A percentile compares a stretch with the other conserved stretches of the same genome.
Evolutionary conservation across 2,888 invertebrate species (phyloP).

Genomic region (Argyresthia goedartella): DNA sequence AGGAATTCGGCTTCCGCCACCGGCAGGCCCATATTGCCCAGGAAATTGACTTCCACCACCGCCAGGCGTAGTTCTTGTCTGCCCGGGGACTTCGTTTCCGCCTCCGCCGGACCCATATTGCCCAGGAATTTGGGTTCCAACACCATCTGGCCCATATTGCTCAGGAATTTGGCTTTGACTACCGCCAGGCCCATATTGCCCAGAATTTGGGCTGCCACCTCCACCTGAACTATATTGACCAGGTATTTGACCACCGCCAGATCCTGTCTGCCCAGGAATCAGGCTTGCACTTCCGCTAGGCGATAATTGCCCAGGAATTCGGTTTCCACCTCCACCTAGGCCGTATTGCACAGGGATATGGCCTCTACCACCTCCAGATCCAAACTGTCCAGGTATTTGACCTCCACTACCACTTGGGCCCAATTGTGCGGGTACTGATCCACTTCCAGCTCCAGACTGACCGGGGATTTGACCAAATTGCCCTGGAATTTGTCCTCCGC

Average conservation of each 20-base stretch:
- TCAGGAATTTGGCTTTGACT: not conserved
- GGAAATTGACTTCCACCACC: slow-evolving; percentile 11
- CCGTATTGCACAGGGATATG: too few relatives aligned
- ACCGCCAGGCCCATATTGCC: not conserved
- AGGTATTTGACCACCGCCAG: too few relatives aligned
- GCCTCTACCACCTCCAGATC: slow-evolving; percentile 2
- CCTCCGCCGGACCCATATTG: not conserved
- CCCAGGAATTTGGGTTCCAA: too few relatives aligned
- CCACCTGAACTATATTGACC: not conserved
- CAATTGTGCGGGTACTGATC: too few relatives aligned
- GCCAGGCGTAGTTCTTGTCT: slow-evolving; percentile 8
- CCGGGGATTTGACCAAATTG: too few relatives aligned
- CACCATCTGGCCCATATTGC: slow-evolving; percentile 1
- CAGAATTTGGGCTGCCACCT: not conserved
- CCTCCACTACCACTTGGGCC: too few relatives aligned
- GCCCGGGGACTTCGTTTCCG: slow-evolving; percentile 1
- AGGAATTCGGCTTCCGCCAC: not conserved
- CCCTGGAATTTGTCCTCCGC: too few relatives aligned
- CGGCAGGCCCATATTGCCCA: slow-evolving; percentile 1
- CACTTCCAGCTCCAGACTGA: too few relatives aligned
- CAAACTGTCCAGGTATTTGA: not conserved
- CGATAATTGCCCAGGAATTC: not conserved
- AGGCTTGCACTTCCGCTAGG: slow-evolving; percentile 7
- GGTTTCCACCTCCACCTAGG: too few relatives aligned
- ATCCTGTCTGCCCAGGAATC: not conserved